Evolutionary conservation across 2,113 vertebrate species (phyloP).

Genomic region (Clarias batrachus): DNA sequence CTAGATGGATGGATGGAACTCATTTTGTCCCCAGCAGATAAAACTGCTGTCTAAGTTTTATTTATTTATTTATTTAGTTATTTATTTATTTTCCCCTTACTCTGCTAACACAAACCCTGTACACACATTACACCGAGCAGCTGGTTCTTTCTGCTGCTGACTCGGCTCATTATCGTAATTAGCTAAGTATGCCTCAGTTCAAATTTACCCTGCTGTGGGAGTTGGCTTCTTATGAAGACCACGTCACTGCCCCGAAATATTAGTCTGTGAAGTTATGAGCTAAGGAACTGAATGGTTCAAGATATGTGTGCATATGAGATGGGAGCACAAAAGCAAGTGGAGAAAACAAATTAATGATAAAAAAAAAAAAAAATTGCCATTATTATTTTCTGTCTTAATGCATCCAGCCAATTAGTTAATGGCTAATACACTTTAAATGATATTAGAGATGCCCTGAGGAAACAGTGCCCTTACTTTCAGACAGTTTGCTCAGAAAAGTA

Average conservation of each 20-base stretch:
- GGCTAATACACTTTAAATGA: conserved; percentile 53
- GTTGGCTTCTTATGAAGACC: conserved; percentile 15
- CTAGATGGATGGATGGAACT: too few species aligned
- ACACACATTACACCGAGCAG: conserved; percentile 22
- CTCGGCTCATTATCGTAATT: conserved; percentile 26
- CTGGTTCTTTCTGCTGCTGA: conserved; percentile 32
- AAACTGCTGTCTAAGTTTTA: background rate
- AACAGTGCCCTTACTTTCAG: conserved; percentile 55
- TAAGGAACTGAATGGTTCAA: conserved; percentile 9
- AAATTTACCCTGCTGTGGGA: conserved; percentile 17
- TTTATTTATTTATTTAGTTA: background rate
- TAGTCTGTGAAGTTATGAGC: background rate
- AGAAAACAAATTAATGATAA: conserved; percentile 19
- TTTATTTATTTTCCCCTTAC: background rate
- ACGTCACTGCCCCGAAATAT: conserved; percentile 10
- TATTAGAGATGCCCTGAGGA: conserved; percentile 62
- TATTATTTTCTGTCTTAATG: conserved; percentile 51
- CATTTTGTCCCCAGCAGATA: background rate
- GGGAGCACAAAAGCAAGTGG: background rate
- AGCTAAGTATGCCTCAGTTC: conserved; percentile 32
- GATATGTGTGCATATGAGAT: background rate
- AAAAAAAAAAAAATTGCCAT: background rate
- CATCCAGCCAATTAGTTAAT: conserved; percentile 58
- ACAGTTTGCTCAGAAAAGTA: conserved; percentile 49
- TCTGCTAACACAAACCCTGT: background rate